Percentiles rank a stretch among this genome's conserved stretches.
These are phyloP conservation scores for Agonopterix alstromeriana DNA, from an alignment of 2,888 invertebrate genomes.

Conservation along the genomic window DNA sequence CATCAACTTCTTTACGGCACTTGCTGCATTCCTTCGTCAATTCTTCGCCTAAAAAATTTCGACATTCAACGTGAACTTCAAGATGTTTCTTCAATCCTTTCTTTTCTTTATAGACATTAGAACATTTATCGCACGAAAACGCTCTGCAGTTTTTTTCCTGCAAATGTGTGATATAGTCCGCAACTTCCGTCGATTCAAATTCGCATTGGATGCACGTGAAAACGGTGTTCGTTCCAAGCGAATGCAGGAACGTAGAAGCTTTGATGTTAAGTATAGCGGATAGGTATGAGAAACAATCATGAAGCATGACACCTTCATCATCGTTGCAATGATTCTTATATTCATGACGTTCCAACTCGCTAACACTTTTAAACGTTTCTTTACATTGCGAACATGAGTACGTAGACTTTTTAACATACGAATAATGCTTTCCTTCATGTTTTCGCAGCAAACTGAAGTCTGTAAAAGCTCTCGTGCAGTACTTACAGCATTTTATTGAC, in stretches of 20 bases:
- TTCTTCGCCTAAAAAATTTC: neutral
- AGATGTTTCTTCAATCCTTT: slow-evolving; percentile 24
- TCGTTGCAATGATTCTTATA: slow-evolving; percentile 16
- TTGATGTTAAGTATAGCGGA: slow-evolving; percentile 42
- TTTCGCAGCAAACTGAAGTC: slow-evolving; percentile 12
- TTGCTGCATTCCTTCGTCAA: slow-evolving; percentile 19
- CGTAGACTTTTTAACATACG: slow-evolving; percentile 5
- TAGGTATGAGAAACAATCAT: slow-evolving; percentile 26
- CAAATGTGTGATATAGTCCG: slow-evolving; percentile 34
- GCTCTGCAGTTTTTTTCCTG: slow-evolving; percentile 22
- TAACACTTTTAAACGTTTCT: slow-evolving; percentile 16
- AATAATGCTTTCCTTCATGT: slow-evolving; percentile 39
- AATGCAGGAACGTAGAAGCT: slow-evolving; percentile 24
- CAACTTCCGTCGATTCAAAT: slow-evolving; percentile 12
- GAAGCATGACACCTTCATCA: slow-evolving; percentile 32
- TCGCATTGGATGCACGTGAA: slow-evolving; percentile 34
- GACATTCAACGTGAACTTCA: slow-evolving; percentile 9
- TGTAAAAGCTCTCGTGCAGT: slow-evolving; percentile 38
- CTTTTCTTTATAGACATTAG: slow-evolving; percentile 24
- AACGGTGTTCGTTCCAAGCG: slow-evolving; percentile 10
- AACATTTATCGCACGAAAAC: slow-evolving; percentile 35
- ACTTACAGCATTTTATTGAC: slow-evolving; percentile 29
- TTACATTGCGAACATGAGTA: slow-evolving; percentile 44
- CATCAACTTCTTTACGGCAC: slow-evolving; percentile 24
- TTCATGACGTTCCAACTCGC: slow-evolving; percentile 34